Evolutionary conservation across 1,140 invertebrate species (phyloP).

Genomic region (Aphelenchoides fujianensis): DNA sequence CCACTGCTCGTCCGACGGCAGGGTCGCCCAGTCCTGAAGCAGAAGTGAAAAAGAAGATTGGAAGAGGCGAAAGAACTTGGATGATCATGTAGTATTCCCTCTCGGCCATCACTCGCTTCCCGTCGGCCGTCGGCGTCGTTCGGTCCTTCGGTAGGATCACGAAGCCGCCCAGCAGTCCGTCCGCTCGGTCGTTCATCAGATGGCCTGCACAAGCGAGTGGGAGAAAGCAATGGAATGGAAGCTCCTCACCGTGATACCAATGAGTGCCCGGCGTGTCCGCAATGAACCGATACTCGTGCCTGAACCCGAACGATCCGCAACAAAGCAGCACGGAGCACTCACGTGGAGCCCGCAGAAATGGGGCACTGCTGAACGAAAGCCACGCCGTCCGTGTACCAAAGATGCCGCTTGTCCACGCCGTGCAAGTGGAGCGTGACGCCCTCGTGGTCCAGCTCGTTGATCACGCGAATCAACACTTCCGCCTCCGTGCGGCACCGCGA

Average conservation of each 20-base stretch:
- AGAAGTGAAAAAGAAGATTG: slow-evolving; percentile 6
- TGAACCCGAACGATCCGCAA: no score
- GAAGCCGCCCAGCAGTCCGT: slow-evolving; percentile 58
- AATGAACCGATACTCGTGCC: slow-evolving; percentile 52
- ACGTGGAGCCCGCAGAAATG: slow-evolving; percentile 38
- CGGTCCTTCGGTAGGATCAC: slow-evolving; percentile 46
- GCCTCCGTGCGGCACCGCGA: slow-evolving; percentile 54
- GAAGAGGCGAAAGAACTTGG: slow-evolving; percentile 24
- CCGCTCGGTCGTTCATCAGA: slow-evolving; percentile 56
- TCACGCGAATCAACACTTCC: slow-evolving; percentile 52
- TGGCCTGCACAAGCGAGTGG: slow-evolving; percentile 33
- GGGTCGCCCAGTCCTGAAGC: slow-evolving; percentile 57
- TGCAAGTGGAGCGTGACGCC: slow-evolving; percentile 57
- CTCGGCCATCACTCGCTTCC: slow-evolving; percentile 4
- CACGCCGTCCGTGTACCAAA: slow-evolving; percentile 55
- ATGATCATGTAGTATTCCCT: slow-evolving; percentile 36
- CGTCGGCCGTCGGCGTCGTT: slow-evolving; percentile 20
- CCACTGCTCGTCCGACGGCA: slow-evolving; percentile 50
- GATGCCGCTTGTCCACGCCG: slow-evolving; percentile 53
- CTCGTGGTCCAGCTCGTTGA: slow-evolving; percentile 49
- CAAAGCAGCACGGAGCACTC: no score
- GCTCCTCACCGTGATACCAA: slow-evolving; percentile 21
- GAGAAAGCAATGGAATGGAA: no score
- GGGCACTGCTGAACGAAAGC: slow-evolving; percentile 51
- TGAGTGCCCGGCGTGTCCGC: slow-evolving; percentile 58